These are phyloP conservation scores for Chymomyza caudatula DNA, from an alignment of 2,888 invertebrate genomes.

Conservation along the genomic window DNA sequence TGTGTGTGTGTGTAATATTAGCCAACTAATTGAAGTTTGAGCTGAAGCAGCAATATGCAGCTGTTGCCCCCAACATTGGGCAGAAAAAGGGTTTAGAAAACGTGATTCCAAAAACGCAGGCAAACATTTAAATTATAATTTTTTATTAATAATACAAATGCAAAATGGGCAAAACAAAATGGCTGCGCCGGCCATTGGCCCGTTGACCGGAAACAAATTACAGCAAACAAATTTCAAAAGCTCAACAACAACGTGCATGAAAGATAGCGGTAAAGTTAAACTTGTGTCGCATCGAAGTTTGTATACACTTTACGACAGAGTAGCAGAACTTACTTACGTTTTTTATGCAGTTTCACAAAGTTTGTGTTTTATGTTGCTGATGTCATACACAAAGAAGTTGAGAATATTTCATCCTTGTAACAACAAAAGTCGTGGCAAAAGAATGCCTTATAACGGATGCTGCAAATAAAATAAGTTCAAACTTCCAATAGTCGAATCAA, in stretches of 20 bases:
- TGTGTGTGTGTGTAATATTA: slow-evolving; percentile 9
- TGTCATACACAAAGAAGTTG: too few relatives aligned
- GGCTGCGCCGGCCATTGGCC: slow-evolving; percentile 1
- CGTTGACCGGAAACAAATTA: slow-evolving; percentile 67
- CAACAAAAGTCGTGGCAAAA: too few relatives aligned
- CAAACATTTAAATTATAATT: slow-evolving; percentile 65
- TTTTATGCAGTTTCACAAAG: too few relatives aligned
- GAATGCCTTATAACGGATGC: too few relatives aligned
- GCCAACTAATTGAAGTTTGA: slow-evolving; percentile 49
- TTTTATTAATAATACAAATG: slow-evolving; percentile 53
- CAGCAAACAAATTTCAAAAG: slow-evolving; percentile 69
- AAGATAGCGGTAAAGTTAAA: background rate
- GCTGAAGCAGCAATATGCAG: slow-evolving; percentile 27
- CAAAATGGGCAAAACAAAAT: slow-evolving; percentile 8
- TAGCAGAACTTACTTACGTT: too few relatives aligned
- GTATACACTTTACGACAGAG: background rate
- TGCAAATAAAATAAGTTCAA: too few relatives aligned
- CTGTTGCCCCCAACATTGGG: slow-evolving; percentile 36
- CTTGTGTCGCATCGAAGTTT: background rate
- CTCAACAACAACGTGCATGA: slow-evolving; percentile 35
- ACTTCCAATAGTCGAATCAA: too few relatives aligned
- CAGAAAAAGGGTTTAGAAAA: slow-evolving; percentile 23
- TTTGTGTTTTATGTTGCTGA: too few relatives aligned
- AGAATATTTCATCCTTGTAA: too few relatives aligned
- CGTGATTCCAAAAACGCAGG: slow-evolving; percentile 38